phyloP scores from a whole-genome alignment of 2,113 vertebrate species.

The Bettongia penicillata region DNA sequence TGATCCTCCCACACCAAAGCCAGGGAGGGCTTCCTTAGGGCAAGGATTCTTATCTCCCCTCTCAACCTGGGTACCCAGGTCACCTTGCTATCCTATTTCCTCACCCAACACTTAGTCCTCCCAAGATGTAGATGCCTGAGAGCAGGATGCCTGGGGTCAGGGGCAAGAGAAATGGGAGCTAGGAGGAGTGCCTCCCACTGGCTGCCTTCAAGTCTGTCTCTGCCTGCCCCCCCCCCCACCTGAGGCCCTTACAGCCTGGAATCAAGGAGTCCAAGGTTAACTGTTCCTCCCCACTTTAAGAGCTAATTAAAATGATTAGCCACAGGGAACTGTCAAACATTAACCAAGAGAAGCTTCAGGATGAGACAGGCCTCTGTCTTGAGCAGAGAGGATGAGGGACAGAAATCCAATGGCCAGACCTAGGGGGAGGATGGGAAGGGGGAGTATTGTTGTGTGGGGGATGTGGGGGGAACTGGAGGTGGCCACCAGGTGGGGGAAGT shows the following conservation, averaged over 20 bases:
- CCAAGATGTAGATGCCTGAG: background rate
- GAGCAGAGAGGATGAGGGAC: constrained; percentile 61
- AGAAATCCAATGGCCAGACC: constrained; percentile 54
- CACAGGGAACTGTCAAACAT: constrained; percentile 78
- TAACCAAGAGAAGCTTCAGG: constrained; percentile 78
- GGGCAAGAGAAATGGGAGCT: background rate
- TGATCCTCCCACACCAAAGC: background rate
- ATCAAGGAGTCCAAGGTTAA: constrained; percentile 82
- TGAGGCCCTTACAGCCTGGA: constrained; percentile 78
- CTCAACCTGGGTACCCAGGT: background rate
- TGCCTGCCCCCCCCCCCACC: constrained; percentile 66
- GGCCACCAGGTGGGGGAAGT: too few species aligned
- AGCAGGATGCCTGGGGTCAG: background rate
- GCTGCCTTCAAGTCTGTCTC: constrained; percentile 74
- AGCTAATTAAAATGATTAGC: constrained; percentile 81
- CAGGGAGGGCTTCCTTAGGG: constrained; percentile 34
- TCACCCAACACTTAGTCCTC: constrained; percentile 52
- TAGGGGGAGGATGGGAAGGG: constrained; percentile 42
- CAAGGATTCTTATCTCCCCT: constrained; percentile 29
- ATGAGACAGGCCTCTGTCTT: constrained; percentile 73
- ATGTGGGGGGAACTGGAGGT: constrained; percentile 2
- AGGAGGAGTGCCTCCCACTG: background rate
- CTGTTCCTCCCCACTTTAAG: constrained; percentile 77
- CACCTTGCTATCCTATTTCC: constrained; percentile 31
- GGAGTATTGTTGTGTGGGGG: constrained; percentile 60